Evolutionary conservation across 2,113 vertebrate species (phyloP), one percentile per base, ranked within the genome.

Genomic region (Thamnaconus septentrionalis): DNA sequence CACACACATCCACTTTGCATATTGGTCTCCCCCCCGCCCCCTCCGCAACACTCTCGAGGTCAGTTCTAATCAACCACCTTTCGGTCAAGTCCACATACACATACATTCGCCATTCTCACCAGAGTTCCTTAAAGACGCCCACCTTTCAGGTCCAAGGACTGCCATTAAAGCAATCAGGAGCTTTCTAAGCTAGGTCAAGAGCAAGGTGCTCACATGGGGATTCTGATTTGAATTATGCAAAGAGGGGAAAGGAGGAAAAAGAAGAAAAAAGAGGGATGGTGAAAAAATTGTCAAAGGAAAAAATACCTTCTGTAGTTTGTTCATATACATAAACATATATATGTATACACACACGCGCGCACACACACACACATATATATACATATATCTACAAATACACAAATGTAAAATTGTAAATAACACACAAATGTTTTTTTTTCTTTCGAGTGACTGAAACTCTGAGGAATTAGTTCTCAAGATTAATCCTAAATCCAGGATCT

Each of bases 151-250:
- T 88, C 87, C 69, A 84, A 78, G 81, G 78, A 90, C 87, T 86
- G 83, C 87, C 86, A 91, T 91, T 92, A 92, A 90, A 91, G 87
- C 88, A 91, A 92, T 92, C 90, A 90, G 87, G 71, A 87, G 79
- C 79, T 78, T 88, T 86, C 73, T 76, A 68, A 59, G 79, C 81
- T 77, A 78, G 83, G 86, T 90, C 84, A 88, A 90, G 87, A 88
- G 85, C 84, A 84, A 84, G 71, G 71, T 78, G 75, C 77, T 86
- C 85, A 79, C 82, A 83, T 78, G 85, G 87, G 74, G 82, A 89
- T 87, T 83, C 59, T 82, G 78, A 89, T 84, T 88, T 87, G 74
- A 89, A 89, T 88, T 82, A 85, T 83, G 75, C 84, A 85, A 86
- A 85, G 60, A 59, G 47, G 42, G 54, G 43, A 59, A 9, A 62